phyloP scores from a whole-genome alignment of 1,140 invertebrate genomes.

The Propsilocerus akamusi region DNA sequence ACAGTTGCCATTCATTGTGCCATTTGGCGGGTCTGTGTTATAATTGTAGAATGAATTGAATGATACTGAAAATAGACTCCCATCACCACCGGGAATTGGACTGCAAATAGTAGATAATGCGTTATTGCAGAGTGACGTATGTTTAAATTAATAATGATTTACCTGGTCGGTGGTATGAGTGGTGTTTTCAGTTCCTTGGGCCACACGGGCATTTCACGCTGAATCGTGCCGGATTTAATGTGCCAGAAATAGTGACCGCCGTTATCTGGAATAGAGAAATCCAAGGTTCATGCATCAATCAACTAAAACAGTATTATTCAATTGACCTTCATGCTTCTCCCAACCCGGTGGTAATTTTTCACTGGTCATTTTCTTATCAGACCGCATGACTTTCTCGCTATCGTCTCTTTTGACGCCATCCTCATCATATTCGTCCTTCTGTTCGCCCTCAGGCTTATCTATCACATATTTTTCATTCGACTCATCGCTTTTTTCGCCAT shows the following conservation, averaged over 20 bases:
- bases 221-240: slow-evolving; percentile 93
- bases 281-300: not conserved
- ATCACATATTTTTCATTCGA: slow-evolving; percentile 9
- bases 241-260: slow-evolving; percentile 96
- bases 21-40: not conserved
- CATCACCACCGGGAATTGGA: not conserved
- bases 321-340: slow-evolving; percentile 80
- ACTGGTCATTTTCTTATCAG: slow-evolving; percentile 8
- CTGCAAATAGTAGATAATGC: not conserved
- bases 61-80: not conserved
- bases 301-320: slow-evolving; percentile 4
- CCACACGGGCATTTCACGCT: slow-evolving; percentile 64
- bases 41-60: not conserved
- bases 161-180: slow-evolving; percentile 15
- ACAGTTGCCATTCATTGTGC: not conserved
- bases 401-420: slow-evolving; percentile 21
- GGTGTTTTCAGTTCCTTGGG: slow-evolving; percentile 24
- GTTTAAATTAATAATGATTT: not conserved
- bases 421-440: slow-evolving; percentile 26
- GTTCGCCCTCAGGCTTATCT: slow-evolving; percentile 21
- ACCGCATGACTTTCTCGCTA: slow-evolving; percentile 13
- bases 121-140: not conserved
- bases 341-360: slow-evolving; percentile 55
- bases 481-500: slow-evolving; percentile 26
- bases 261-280: slow-evolving; percentile 42